Evolutionary conservation across 2,888 invertebrate genomes (phyloP).

Genomic region (Standfussiana lucernea): DNA sequence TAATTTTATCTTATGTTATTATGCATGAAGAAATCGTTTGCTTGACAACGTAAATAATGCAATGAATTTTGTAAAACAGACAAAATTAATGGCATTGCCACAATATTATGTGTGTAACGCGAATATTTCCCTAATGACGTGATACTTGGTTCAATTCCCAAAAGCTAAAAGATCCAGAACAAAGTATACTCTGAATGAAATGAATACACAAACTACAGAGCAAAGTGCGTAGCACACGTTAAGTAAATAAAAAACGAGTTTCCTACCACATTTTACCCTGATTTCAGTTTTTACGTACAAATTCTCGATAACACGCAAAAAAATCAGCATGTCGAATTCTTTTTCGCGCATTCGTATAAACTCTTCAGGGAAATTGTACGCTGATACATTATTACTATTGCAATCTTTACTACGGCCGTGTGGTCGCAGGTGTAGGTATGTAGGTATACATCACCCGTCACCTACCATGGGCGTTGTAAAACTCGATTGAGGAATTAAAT

Average conservation of each 20-base stretch:
- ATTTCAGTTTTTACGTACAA: neutral
- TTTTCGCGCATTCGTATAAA: constrained; percentile 16
- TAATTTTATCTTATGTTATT: too few relatives aligned
- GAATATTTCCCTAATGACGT: neutral
- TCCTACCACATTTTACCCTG: neutral
- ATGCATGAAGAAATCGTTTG: neutral
- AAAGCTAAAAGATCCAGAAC: neutral
- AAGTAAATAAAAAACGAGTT: neutral
- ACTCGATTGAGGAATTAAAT: constrained; percentile 24
- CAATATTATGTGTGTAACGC: neutral
- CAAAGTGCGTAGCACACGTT: neutral
- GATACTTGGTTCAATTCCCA: neutral
- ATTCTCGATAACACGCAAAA: constrained; percentile 1
- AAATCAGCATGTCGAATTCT: neutral
- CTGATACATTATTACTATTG: constrained; percentile 58
- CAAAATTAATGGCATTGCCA: too few relatives aligned
- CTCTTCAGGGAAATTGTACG: constrained; percentile 55
- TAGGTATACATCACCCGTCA: constrained; percentile 6
- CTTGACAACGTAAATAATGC: too few relatives aligned
- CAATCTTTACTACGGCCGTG: constrained; percentile 49
- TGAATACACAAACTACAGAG: neutral
- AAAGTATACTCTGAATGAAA: neutral
- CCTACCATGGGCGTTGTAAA: constrained; percentile 31
- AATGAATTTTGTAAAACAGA: neutral
- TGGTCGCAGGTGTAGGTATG: constrained; percentile 19